These are phyloP conservation scores for Biston stratarius DNA, from an alignment of 2,888 invertebrate species.

Conservation along the genomic window DNA sequence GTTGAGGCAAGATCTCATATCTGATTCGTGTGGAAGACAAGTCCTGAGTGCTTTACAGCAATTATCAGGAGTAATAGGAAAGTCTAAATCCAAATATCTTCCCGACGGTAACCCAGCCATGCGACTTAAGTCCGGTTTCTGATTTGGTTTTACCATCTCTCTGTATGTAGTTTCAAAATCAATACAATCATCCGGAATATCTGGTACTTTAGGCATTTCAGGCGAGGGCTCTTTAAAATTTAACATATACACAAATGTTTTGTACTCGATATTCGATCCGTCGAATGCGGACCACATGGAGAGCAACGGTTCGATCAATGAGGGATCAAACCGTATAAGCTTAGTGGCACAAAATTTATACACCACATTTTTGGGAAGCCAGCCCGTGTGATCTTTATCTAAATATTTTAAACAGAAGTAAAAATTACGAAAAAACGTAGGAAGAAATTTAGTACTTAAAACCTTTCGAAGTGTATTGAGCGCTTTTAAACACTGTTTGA, in stretches of 20 bases:
- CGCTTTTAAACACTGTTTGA: slow-evolving; percentile 75
- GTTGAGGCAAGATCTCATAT: slow-evolving; percentile 63
- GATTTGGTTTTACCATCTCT: slow-evolving; percentile 72
- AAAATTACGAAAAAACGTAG: slow-evolving; percentile 65
- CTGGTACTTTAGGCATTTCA: slow-evolving; percentile 73
- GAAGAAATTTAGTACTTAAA: slow-evolving; percentile 62
- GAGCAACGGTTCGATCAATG: slow-evolving; percentile 80
- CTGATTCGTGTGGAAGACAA: slow-evolving; percentile 72
- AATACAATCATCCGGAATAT: slow-evolving; percentile 64
- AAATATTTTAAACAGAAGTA: slow-evolving; percentile 68
- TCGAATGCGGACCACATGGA: slow-evolving; percentile 77
- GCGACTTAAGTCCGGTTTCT: slow-evolving; percentile 53
- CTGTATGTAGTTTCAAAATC: slow-evolving; percentile 73
- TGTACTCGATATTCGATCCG: slow-evolving; percentile 77
- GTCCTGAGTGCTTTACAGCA: slow-evolving; percentile 62
- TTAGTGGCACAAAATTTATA: slow-evolving; percentile 74
- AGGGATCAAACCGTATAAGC: slow-evolving; percentile 76
- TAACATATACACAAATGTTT: slow-evolving; percentile 78
- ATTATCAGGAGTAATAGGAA: slow-evolving; percentile 65
- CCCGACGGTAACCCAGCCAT: slow-evolving; percentile 78
- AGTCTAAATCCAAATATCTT: slow-evolving; percentile 74
- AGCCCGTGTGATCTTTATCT: slow-evolving; percentile 74
- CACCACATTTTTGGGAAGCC: slow-evolving; percentile 74
- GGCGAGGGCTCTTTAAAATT: slow-evolving; percentile 75
- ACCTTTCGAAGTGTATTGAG: slow-evolving; percentile 74